Percentiles rank a stretch among this genome's conserved stretches.
phyloP scores from a whole-genome alignment of 2,797 vertebrate genomes.

The Oophaga sylvatica region DNA sequence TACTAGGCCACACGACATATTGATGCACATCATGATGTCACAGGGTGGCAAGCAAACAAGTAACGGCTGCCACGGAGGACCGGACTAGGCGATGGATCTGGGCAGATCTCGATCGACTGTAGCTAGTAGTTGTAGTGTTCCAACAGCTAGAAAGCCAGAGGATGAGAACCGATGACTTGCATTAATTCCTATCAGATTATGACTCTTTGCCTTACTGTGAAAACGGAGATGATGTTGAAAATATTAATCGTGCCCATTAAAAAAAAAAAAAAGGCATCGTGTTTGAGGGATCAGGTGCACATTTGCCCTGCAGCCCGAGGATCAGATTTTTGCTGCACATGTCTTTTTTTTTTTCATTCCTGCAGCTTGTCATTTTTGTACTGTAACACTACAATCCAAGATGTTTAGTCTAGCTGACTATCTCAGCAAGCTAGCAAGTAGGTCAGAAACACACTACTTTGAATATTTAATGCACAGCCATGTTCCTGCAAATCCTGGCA shows the following conservation, averaged over 20 bases:
- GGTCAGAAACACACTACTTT: constrained; percentile 40
- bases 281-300: neutral
- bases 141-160: neutral
- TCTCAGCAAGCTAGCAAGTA: constrained; percentile 20
- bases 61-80: no score
- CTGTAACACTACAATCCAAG: neutral
- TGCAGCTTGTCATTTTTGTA: constrained; percentile 3
- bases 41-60: no score
- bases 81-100: no score
- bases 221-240: neutral
- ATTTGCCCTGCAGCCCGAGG: neutral
- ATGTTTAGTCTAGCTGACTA: constrained; percentile 29
- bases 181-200: neutral
- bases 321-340: neutral
- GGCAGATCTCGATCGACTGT: no score
- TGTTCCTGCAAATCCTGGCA: constrained; percentile 52
- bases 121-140: neutral
- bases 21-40: no score
- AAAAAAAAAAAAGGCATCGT: neutral
- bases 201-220: neutral
- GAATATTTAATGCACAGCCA: constrained; percentile 48
- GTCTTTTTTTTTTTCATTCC: neutral
- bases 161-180: neutral
- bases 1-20: no score
- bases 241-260: neutral